Base-by-base conservation (phyloP, 2,113 vertebrate genomes). In the Lichenostomus cassidix region DNA sequence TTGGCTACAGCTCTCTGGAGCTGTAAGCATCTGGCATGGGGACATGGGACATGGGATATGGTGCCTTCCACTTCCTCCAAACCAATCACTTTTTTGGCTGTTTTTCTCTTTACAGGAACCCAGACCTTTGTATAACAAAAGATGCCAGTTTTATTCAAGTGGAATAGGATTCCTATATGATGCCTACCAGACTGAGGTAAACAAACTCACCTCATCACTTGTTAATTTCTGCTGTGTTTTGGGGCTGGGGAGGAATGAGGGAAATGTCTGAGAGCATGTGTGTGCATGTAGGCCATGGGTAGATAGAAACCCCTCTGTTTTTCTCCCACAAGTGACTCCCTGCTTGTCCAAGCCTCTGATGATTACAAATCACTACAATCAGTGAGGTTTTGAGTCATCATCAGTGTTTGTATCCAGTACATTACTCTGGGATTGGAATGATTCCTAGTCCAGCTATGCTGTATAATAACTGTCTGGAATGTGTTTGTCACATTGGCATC, bases 151-250 rank as follows among this genome's bases (percentile, higher is more conserved):
- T 91, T 99, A 98, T 74, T 89, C 97, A 80, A 99, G 99, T 78
- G 98, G 97, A 77, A 76, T 96, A 10, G 99, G 98, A 63, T 98
- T 98, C 64, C 83, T 97, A 0, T 99, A 98, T 14, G 99, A 99
- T 64, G 98, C 95, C 95, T 98, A 99, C 96, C 98, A 99, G 92
- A 98, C 98, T 27, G 99, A 99, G 98, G 99, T 99, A 97, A 98
- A 94, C 9, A 47, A 55, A 49, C 11, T 37, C 24, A 20, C 10
- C 7, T 64, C 16, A 12, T 31, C 6, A 2, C 8, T 3, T 15
- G 7, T 44, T 70, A 2, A 2, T 58, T 87, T 92, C 75, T 76
- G 47, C 46, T 63, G 44, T 60, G 37, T 35, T 55, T 83, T 11
- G 63, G 47, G 33, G 33, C 73, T 55, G n/a, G 41, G 46, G 35